Conservation (phyloP, 2,797 vertebrate genomes). For the Rhinichthys osculus region DNA sequence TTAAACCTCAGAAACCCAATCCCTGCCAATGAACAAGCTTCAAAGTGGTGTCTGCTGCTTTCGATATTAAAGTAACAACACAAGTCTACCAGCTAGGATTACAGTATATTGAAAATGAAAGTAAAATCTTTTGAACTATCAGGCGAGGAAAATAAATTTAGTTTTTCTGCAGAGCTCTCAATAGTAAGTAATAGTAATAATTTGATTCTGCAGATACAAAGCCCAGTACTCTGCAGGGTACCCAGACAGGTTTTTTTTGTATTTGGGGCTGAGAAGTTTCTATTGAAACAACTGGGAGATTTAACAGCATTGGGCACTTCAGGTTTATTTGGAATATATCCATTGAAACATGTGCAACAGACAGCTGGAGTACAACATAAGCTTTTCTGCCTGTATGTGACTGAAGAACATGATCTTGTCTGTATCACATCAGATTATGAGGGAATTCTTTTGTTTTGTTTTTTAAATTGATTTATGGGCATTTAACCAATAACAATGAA, state of each 20-base stretch:
- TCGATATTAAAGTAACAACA: background rate
- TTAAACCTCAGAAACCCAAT: background rate
- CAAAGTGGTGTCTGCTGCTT: background rate
- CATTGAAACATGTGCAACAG: background rate
- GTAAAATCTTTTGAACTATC: background rate
- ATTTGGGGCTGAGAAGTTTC: background rate
- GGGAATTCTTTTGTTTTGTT: background rate
- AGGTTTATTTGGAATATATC: background rate
- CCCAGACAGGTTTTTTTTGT: background rate
- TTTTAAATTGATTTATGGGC: background rate
- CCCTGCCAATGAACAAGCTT: background rate
- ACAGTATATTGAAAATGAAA: conserved; percentile 6
- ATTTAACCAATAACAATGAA: background rate
- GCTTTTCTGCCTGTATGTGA: background rate
- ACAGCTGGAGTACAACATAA: background rate
- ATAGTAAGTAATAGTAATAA: background rate
- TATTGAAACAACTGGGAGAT: background rate
- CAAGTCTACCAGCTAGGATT: background rate
- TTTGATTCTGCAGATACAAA: background rate
- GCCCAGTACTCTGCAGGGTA: background rate
- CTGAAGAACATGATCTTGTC: background rate
- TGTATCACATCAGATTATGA: background rate
- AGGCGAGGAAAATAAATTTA: background rate
- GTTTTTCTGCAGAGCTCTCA: background rate
- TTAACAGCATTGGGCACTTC: background rate